Evolutionary conservation across 2,113 vertebrate species (phyloP).

Genomic region (Ptilorrhoa leucosticta): DNA sequence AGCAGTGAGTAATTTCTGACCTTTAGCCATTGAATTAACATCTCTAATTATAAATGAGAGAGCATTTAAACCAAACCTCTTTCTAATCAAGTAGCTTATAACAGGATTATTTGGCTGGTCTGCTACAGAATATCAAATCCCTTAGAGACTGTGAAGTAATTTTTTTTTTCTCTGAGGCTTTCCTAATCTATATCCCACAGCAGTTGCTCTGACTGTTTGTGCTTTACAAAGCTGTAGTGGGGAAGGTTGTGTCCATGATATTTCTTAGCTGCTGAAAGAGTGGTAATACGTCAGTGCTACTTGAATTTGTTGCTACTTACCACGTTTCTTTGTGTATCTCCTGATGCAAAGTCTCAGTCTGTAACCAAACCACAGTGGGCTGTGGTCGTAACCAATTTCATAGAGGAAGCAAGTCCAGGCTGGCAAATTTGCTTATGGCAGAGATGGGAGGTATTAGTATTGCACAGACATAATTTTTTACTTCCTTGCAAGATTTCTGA

Average conservation of each 20-base stretch:
- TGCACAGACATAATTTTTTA: background rate
- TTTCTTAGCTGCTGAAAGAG: background rate
- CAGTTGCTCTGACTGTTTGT: background rate
- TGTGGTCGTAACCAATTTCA: background rate
- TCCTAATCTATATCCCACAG: background rate
- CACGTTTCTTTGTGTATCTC: background rate
- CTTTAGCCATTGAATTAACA: conserved; percentile 49
- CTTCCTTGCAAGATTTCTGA: background rate
- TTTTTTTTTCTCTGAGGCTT: background rate
- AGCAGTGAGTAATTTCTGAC: conserved; percentile 37
- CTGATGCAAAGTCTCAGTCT: background rate
- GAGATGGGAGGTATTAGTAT: background rate
- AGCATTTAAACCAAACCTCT: background rate
- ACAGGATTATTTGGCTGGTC: background rate
- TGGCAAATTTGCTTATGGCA: background rate
- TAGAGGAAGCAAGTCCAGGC: background rate
- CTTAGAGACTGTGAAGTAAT: background rate
- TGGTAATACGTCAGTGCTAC: background rate
- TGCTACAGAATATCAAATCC: background rate
- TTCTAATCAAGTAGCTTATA: background rate
- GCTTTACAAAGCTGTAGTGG: background rate
- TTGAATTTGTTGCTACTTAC: background rate
- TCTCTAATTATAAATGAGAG: conserved; percentile 11
- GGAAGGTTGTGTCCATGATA: background rate
- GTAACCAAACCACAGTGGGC: background rate